Evolutionary conservation across 2,797 vertebrate genomes (phyloP).

Genomic region (Acomys russatus): DNA sequence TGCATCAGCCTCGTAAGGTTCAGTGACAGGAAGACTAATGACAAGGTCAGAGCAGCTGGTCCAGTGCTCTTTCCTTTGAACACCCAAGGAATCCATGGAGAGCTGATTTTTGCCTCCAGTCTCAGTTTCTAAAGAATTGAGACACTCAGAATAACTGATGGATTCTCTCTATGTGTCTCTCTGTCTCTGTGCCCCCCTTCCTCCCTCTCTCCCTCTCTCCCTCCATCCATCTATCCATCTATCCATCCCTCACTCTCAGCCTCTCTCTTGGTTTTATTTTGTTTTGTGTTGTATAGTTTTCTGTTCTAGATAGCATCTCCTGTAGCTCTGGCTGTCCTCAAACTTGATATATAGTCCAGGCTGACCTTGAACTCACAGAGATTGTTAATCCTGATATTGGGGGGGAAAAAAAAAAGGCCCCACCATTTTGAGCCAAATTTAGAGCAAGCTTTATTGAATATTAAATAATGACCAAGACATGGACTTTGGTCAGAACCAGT

Average conservation of each 20-base stretch:
- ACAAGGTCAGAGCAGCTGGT: neutral
- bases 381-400: neutral
- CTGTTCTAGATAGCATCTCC: neutral
- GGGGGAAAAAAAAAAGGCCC: too few species aligned
- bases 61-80: neutral
- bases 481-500: too few species aligned
- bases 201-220: neutral
- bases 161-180: too few species aligned
- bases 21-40: neutral
- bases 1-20: neutral
- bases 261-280: neutral
- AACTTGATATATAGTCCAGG: neutral
- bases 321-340: neutral
- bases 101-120: neutral
- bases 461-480: too few species aligned
- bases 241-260: rapidly evolving
- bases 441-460: too few species aligned
- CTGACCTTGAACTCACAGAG: neutral
- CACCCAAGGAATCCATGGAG: rapidly evolving
- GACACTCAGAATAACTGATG: neutral
- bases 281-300: too few species aligned
- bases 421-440: too few species aligned
- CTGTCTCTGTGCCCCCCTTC: neutral
- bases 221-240: neutral
- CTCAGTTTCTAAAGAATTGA: constrained; percentile 11